Percentiles rank a stretch among this genome's conserved stretches.
Evolutionary conservation across 2,797 vertebrate genomes (phyloP).

Genomic region (Tauraco hartlaubi): DNA sequence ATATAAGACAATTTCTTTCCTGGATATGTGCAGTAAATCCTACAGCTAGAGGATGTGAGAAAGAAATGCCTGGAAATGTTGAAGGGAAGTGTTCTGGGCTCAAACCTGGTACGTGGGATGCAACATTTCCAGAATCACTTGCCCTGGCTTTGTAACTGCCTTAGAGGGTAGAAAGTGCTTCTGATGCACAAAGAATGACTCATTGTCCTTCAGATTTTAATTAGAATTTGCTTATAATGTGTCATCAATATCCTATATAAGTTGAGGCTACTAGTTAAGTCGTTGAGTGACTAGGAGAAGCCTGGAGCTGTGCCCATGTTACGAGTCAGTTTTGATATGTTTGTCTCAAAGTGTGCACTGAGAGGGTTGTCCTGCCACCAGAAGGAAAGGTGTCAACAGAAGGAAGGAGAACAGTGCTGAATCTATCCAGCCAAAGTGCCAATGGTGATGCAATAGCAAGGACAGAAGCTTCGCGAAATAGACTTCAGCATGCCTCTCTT

Average conservation of each 20-base stretch:
- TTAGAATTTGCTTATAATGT: neutral
- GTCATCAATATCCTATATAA: neutral
- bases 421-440: neutral
- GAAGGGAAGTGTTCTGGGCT: neutral
- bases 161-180: neutral
- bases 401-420: neutral
- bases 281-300: neutral
- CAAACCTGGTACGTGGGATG: neutral
- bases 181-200: neutral
- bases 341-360: neutral
- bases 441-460: neutral
- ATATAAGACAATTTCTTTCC: neutral
- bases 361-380: neutral
- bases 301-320: neutral
- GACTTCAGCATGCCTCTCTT: neutral
- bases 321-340: neutral
- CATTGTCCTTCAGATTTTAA: neutral
- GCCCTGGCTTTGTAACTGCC: neutral
- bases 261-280: neutral
- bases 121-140: neutral
- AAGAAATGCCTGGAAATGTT: neutral
- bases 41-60: neutral
- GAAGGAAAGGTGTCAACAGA: neutral
- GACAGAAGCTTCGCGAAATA: neutral
- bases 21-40: neutral